Evolutionary conservation across 2,888 invertebrate species (phyloP).

Genomic region (Acrobasis consociella): DNA sequence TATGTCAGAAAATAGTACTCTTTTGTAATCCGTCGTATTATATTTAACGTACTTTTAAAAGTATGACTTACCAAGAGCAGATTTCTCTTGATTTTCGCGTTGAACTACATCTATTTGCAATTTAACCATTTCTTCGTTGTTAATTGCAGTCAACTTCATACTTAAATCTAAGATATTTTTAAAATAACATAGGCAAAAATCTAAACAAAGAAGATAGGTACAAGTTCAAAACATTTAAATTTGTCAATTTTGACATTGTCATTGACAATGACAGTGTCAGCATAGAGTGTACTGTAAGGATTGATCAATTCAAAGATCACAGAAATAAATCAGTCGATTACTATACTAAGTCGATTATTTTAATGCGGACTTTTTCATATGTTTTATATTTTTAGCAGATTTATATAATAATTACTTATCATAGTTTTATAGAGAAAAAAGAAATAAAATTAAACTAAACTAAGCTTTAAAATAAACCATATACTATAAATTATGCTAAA

Average conservation of each 20-base stretch:
- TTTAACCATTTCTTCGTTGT: slow-evolving; percentile 36
- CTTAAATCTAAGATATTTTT: slow-evolving; percentile 12
- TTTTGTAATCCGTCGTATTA: slow-evolving; percentile 39
- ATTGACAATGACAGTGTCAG: not conserved
- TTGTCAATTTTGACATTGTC: not conserved
- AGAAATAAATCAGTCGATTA: no score
- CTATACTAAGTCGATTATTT: no score
- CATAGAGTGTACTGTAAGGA: no score
- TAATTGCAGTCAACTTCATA: slow-evolving; percentile 39
- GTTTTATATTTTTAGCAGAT: no score
- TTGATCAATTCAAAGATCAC: no score
- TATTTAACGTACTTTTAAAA: slow-evolving; percentile 37
- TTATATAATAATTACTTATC: no score
- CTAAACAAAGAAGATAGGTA: not conserved
- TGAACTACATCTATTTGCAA: slow-evolving; percentile 40
- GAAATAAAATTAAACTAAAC: no score
- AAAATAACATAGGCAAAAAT: not conserved
- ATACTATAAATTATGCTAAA: no score
- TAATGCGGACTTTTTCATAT: no score
- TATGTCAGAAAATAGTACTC: not conserved
- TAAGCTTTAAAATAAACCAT: no score
- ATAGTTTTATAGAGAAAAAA: no score
- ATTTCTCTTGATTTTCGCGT: slow-evolving; percentile 50
- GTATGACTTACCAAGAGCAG: slow-evolving; percentile 52
- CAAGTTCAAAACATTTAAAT: not conserved